Evolutionary conservation across 2,888 invertebrate genomes (phyloP).

Genomic region (Lepidocyrtoides sp.): DNA sequence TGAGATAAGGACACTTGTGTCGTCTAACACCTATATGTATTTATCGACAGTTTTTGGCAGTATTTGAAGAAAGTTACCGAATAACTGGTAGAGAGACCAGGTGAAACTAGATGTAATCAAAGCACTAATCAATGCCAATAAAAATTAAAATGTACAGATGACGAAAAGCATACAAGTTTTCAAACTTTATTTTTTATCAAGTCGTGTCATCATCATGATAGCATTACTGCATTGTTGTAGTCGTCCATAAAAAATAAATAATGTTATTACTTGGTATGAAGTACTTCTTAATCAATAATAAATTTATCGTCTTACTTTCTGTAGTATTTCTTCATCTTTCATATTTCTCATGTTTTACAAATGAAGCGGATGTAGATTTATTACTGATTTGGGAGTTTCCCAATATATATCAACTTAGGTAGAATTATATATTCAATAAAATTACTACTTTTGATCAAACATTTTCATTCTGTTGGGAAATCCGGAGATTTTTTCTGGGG

Average conservation of each 20-base stretch:
- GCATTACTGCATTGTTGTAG: background rate
- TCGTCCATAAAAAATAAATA: no score
- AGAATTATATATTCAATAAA: no score
- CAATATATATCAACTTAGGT: no score
- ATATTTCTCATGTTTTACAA: no score
- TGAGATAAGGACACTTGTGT: constrained; percentile 29
- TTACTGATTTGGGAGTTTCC: background rate
- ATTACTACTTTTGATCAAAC: no score
- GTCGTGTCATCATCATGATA: background rate
- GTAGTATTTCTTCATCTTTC: no score
- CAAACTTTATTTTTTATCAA: background rate
- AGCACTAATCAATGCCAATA: background rate
- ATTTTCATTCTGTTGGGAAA: background rate
- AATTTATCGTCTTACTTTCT: background rate
- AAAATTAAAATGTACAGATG: background rate
- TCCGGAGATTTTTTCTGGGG: background rate
- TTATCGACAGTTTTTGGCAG: constrained; percentile 46
- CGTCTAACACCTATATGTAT: background rate
- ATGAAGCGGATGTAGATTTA: constrained; percentile 22
- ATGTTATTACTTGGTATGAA: no score
- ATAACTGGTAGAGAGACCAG: background rate
- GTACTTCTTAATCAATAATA: background rate
- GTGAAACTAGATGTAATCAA: constrained; percentile 24
- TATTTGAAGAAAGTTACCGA: constrained; percentile 18
- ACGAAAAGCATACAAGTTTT: background rate